Evolutionary conservation across 1,140 invertebrate genomes (phyloP).

Genomic region (Amyelois transitella): DNA sequence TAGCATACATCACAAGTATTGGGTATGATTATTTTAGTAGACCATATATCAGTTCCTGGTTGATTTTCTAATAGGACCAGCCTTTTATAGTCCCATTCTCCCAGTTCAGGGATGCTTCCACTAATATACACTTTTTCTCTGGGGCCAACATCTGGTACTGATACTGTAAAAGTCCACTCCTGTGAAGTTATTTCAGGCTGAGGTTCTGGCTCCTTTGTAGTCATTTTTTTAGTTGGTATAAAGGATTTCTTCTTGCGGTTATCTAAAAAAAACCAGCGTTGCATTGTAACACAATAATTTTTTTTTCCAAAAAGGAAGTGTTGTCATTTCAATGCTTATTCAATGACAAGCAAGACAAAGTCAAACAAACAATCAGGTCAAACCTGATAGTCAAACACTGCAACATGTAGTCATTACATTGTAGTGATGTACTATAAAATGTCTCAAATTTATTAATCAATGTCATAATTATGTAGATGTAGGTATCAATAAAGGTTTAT

Average conservation of each 20-base stretch:
- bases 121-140: constrained; percentile 53
- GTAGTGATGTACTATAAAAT: too few relatives aligned
- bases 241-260: constrained; percentile 53
- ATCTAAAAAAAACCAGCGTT: constrained; percentile 75
- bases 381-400: background rate
- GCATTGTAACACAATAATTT: constrained; percentile 48
- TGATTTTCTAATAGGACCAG: constrained; percentile 61
- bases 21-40: constrained; percentile 76
- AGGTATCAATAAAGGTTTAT: too few relatives aligned
- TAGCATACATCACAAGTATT: constrained; percentile 81
- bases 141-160: constrained; percentile 38
- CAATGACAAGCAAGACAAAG: background rate
- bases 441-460: too few relatives aligned
- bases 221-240: constrained; percentile 41
- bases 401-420: too few relatives aligned
- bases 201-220: constrained; percentile 26
- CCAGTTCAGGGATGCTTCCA: constrained; percentile 48
- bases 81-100: constrained; percentile 71
- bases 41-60: constrained; percentile 71
- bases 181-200: constrained; percentile 36
- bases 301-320: background rate
- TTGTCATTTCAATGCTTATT: too few relatives aligned
- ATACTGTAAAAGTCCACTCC: constrained; percentile 68
- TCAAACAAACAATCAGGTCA: background rate
- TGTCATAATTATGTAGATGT: too few relatives aligned